Conservation (phyloP, 2,113 vertebrate species). For the Pteropus alecto region DNA sequence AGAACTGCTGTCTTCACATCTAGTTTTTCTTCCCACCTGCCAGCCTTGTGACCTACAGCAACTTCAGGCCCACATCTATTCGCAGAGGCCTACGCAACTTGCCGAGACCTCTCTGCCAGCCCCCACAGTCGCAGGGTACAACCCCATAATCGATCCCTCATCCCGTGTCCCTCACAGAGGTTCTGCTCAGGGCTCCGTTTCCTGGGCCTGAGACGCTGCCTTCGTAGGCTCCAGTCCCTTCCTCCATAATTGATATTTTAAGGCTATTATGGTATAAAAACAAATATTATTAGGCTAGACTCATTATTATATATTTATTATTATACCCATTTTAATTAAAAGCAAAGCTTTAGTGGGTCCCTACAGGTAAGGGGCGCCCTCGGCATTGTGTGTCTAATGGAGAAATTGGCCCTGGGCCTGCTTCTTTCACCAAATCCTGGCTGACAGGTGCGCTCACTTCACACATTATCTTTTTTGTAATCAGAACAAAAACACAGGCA, state of each 20-base stretch:
- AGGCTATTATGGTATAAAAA: neutral
- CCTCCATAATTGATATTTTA: neutral
- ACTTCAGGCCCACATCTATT: neutral
- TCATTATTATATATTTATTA: neutral
- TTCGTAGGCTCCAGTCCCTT: neutral
- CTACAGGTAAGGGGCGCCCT: accelerated
- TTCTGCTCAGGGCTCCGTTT: neutral
- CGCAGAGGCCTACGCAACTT: neutral
- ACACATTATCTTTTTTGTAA: neutral
- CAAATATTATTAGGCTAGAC: neutral
- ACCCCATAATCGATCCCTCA: neutral
- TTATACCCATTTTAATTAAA: neutral
- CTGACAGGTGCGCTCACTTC: no score
- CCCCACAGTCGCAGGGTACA: neutral
- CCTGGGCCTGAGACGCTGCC: neutral
- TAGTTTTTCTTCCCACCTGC: neutral
- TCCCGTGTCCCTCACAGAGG: accelerated
- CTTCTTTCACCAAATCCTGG: neutral
- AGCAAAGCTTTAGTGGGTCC: neutral
- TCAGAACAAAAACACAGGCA: neutral
- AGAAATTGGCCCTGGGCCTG: neutral
- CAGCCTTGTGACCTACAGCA: neutral
- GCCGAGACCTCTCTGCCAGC: neutral
- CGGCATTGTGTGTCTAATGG: neutral
- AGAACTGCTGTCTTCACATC: neutral